Percentiles rank a stretch among this genome's conserved stretches.
Evolutionary conservation across 2,113 vertebrate genomes (phyloP).

Genomic region (Actenoides hombroni): DNA sequence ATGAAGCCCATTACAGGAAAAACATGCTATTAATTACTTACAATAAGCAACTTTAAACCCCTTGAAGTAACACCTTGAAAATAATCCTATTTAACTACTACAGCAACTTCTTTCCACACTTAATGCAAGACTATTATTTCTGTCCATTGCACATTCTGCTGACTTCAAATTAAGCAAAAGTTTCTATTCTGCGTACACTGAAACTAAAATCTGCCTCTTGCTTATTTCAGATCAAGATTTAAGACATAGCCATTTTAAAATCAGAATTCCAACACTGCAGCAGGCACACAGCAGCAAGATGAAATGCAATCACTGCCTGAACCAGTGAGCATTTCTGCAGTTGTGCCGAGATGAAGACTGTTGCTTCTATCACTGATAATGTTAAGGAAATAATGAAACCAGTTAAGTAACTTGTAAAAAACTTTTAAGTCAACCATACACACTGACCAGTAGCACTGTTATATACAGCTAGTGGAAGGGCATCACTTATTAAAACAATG

Average conservation of each 20-base stretch:
- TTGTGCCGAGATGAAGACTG: neutral
- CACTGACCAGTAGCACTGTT: neutral
- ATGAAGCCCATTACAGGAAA: neutral
- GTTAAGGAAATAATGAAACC: neutral
- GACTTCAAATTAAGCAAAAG: neutral
- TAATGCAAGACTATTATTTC: rapidly evolving
- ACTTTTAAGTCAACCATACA: neutral
- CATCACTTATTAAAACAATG: neutral
- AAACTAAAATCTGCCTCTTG: neutral
- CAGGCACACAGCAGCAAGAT: neutral
- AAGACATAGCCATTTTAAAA: neutral
- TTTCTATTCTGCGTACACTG: neutral
- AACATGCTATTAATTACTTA: neutral
- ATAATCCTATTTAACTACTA: neutral
- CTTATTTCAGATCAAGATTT: neutral
- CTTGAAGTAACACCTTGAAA: neutral
- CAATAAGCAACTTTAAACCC: neutral
- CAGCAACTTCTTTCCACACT: neutral
- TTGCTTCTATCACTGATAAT: neutral
- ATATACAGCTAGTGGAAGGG: neutral
- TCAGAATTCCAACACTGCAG: neutral
- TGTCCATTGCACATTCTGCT: neutral
- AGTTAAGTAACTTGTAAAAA: neutral
- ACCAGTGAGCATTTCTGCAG: neutral
- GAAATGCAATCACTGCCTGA: neutral